These are phyloP conservation scores for Helobdella robusta DNA, from an alignment of 2,888 invertebrate genomes.

Conservation along the genomic window DNA sequence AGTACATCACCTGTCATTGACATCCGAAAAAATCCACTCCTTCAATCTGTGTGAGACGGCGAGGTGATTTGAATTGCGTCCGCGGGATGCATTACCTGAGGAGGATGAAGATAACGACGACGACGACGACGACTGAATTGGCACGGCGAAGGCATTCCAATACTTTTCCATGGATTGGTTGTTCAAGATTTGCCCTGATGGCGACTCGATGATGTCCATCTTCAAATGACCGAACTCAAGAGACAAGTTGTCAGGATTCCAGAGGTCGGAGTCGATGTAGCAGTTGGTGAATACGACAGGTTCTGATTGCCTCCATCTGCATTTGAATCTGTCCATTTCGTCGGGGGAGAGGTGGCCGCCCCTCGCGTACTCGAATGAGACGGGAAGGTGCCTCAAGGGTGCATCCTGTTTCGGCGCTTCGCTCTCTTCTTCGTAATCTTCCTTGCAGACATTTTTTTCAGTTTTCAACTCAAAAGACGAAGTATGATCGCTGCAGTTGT, in stretches of 20 bases:
- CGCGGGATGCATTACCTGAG: no score
- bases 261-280: conserved; percentile 68
- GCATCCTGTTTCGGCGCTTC: no score
- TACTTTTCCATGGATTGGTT: conserved; percentile 48
- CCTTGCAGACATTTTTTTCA: neutral
- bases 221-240: conserved; percentile 79
- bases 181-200: conserved; percentile 78
- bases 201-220: conserved; percentile 80
- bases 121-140: no score
- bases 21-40: conserved; percentile 10
- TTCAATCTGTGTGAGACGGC: conserved; percentile 1
- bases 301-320: conserved; percentile 45
- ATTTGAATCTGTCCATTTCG: conserved; percentile 55
- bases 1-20: neutral
- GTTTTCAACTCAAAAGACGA: neutral
- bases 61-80: no score
- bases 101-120: no score
- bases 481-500: neutral
- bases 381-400: conserved; percentile 30
- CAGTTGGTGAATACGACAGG: conserved; percentile 88
- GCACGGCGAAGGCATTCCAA: neutral
- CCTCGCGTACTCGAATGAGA: conserved; percentile 71
- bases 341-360: conserved; percentile 90
- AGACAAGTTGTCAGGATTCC: conserved; percentile 83
- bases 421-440: neutral